Conservation (phyloP, 1,140 invertebrate genomes). For the Mactra quadrangularis region DNA sequence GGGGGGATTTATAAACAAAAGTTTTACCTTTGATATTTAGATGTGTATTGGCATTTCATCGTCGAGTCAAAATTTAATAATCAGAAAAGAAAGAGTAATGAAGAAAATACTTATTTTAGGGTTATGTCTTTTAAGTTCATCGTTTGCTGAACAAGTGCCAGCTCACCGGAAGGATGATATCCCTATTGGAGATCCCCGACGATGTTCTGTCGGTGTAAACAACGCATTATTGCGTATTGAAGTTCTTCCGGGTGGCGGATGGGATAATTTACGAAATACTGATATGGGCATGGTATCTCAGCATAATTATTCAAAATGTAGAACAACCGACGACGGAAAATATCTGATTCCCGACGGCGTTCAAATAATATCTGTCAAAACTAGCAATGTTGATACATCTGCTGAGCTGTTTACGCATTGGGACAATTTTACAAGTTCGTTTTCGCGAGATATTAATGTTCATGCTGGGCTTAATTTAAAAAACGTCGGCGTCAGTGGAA, state of each 20-base stretch:
- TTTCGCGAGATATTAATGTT: slow-evolving; percentile 63
- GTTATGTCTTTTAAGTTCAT: too few relatives aligned
- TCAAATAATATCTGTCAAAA: slow-evolving; percentile 66
- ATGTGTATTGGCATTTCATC: too few relatives aligned
- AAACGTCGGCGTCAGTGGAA: slow-evolving; percentile 51
- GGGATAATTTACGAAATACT: slow-evolving; percentile 76
- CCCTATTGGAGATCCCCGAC: background rate
- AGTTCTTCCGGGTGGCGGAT: slow-evolving; percentile 73
- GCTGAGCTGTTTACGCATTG: slow-evolving; percentile 67
- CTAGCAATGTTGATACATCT: slow-evolving; percentile 61
- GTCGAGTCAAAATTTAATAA: too few relatives aligned
- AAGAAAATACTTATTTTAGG: too few relatives aligned
- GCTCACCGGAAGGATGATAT: background rate
- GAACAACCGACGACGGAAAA: slow-evolving; percentile 66
- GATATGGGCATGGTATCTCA: slow-evolving; percentile 65
- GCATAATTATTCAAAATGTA: slow-evolving; percentile 69
- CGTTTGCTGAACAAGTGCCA: too few relatives aligned
- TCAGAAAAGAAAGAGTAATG: too few relatives aligned
- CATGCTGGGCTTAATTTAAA: slow-evolving; percentile 58
- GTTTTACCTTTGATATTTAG: too few relatives aligned
- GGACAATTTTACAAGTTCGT: slow-evolving; percentile 65
- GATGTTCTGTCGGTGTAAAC: background rate
- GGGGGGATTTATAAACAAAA: too few relatives aligned
- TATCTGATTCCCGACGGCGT: slow-evolving; percentile 74
- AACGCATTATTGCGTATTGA: slow-evolving; percentile 50